Percentiles rank a stretch among this genome's conserved stretches.
Conservation (phyloP, 2,797 vertebrate species). For the Spinus olivaceus region DNA sequence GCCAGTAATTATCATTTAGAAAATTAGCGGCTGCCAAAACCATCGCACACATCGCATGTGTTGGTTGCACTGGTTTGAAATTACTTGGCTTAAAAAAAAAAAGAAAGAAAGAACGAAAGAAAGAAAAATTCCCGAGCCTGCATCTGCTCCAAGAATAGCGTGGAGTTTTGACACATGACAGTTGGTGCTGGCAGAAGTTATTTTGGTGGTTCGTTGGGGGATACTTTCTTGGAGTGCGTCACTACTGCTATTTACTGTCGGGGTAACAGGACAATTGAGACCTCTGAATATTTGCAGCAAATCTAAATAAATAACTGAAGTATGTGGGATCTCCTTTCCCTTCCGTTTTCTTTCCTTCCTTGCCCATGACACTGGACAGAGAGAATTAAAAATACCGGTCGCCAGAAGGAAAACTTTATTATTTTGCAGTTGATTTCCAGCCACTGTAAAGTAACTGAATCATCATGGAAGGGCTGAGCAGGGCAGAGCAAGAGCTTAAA, state of each 20-base stretch:
- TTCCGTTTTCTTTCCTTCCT: background rate
- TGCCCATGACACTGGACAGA: background rate
- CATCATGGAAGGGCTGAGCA: background rate
- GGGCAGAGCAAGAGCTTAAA: background rate
- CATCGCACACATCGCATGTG: background rate
- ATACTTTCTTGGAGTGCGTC: slow-evolving; percentile 27
- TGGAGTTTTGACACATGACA: slow-evolving; percentile 48
- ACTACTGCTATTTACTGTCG: background rate
- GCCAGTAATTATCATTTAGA: slow-evolving; percentile 25
- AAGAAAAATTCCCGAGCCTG: background rate
- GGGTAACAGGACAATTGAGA: background rate
- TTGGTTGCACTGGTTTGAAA: slow-evolving; percentile 23
- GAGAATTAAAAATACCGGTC: background rate
- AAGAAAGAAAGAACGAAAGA: background rate
- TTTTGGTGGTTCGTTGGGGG: background rate
- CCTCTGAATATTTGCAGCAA: slow-evolving; percentile 15
- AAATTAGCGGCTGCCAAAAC: slow-evolving; percentile 7
- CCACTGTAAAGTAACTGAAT: background rate
- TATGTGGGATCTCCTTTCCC: background rate
- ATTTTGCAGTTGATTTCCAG: background rate
- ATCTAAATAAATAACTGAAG: background rate
- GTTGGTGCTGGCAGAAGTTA: slow-evolving; percentile 51
- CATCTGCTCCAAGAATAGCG: slow-evolving; percentile 50
- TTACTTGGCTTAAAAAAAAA: background rate
- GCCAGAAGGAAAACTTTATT: background rate